Percentiles rank a stretch among this genome's conserved stretches.
These are phyloP conservation scores for Lepidostoma basale DNA, from an alignment of 1,140 invertebrate genomes.

Conservation along the genomic window DNA sequence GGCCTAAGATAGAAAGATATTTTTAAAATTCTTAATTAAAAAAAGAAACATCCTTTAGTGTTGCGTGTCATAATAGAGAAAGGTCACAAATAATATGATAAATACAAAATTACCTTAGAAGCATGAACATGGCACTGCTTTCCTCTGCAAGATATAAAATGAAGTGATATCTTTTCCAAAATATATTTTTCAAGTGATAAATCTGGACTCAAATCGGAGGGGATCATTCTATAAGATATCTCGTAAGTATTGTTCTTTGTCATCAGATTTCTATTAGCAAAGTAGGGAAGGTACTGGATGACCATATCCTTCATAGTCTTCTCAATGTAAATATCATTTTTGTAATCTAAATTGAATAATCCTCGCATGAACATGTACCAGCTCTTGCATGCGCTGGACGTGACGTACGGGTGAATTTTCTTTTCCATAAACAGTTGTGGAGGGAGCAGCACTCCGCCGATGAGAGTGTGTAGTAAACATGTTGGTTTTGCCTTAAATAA, in stretches of 20 bases:
- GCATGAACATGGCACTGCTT: constrained; percentile 42
- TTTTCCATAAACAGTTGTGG: constrained; percentile 45
- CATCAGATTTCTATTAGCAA: constrained; percentile 35
- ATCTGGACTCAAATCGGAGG: constrained; percentile 27
- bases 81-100: not conserved
- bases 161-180: constrained; percentile 39
- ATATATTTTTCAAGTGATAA: constrained; percentile 42
- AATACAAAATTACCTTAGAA: constrained; percentile 34
- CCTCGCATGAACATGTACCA: constrained; percentile 45
- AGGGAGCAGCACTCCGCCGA: constrained; percentile 38
- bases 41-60: no score
- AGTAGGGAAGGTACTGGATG: constrained; percentile 42
- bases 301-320: constrained; percentile 43
- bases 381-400: constrained; percentile 35
- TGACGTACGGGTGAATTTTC: constrained; percentile 37
- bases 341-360: constrained; percentile 38
- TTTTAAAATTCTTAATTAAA: no score
- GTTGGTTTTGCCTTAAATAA: constrained; percentile 37
- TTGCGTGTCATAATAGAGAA: no score
- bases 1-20: constrained; percentile 37
- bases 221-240: constrained; percentile 37
- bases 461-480: constrained; percentile 39
- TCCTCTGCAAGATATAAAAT: constrained; percentile 41
- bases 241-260: constrained; percentile 36
- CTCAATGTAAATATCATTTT: constrained; percentile 43